phyloP scores from a whole-genome alignment of 2,888 invertebrate species.

The Terebella lapidaria region DNA sequence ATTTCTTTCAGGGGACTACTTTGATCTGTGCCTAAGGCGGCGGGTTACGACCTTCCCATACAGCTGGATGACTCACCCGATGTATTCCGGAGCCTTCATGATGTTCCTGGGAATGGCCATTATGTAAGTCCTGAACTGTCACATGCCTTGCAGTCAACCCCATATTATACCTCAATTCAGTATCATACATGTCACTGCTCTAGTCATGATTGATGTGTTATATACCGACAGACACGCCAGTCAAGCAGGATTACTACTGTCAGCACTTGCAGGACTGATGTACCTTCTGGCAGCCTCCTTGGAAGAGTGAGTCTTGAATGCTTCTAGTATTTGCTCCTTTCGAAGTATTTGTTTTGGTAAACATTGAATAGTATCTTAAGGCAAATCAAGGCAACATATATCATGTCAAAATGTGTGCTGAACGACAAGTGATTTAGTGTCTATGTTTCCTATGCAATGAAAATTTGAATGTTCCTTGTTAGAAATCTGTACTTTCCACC shows the following conservation, averaged over 20 bases:
- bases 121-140: neutral
- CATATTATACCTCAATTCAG: no score
- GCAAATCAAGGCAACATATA: no score
- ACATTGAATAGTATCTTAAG: no score
- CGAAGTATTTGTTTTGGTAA: no score
- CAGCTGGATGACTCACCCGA: neutral
- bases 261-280: neutral
- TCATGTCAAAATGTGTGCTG: no score
- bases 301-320: neutral
- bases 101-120: neutral
- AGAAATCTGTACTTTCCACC: no score
- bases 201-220: no score
- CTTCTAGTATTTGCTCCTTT: no score
- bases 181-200: no score
- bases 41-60: neutral
- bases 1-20: neutral
- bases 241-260: neutral
- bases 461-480: no score
- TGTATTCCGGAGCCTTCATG: neutral
- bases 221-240: neutral
- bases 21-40: neutral
- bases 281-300: neutral
- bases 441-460: no score
- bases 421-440: no score
- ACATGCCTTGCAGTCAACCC: neutral